Conservation (phyloP, 2,113 vertebrate species). For the Hippocampus guttulatus region DNA sequence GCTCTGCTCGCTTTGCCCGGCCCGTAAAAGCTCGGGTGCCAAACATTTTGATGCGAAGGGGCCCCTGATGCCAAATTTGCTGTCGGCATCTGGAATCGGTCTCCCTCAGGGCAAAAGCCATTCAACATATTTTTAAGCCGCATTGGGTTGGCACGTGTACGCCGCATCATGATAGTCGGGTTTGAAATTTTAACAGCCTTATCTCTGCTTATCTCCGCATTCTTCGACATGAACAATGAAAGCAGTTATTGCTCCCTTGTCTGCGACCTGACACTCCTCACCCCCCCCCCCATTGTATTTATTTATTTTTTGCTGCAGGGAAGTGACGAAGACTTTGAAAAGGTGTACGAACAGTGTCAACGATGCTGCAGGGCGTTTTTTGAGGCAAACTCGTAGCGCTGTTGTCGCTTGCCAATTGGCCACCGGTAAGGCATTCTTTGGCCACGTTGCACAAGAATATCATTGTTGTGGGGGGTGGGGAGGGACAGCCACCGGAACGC, state of each 20-base stretch:
- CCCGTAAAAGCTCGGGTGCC: slow-evolving; percentile 44
- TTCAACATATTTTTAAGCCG: neutral
- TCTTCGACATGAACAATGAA: neutral
- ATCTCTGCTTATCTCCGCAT: neutral
- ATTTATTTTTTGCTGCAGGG: slow-evolving; percentile 70
- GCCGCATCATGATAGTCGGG: neutral
- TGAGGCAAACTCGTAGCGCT: slow-evolving; percentile 67
- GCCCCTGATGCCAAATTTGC: neutral
- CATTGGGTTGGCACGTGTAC: neutral
- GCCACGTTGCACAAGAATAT: slow-evolving; percentile 7
- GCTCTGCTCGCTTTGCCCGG: slow-evolving; percentile 27
- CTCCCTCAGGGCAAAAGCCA: slow-evolving; percentile 3
- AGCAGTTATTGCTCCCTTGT: neutral
- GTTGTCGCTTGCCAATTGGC: neutral
- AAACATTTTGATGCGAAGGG: neutral
- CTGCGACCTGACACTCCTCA: neutral
- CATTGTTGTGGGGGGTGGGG: neutral
- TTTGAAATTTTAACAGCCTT: neutral
- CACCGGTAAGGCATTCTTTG: slow-evolving; percentile 11
- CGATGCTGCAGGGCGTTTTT: slow-evolving; percentile 83
- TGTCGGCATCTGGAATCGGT: slow-evolving; percentile 12
- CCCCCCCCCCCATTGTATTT: neutral
- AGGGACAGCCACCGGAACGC: neutral
- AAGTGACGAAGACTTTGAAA: slow-evolving; percentile 81
- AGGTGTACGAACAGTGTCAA: slow-evolving; percentile 80